These are phyloP conservation scores for Nymphalis polychloros DNA, from an alignment of 2,888 invertebrate genomes.

Conservation along the genomic window DNA sequence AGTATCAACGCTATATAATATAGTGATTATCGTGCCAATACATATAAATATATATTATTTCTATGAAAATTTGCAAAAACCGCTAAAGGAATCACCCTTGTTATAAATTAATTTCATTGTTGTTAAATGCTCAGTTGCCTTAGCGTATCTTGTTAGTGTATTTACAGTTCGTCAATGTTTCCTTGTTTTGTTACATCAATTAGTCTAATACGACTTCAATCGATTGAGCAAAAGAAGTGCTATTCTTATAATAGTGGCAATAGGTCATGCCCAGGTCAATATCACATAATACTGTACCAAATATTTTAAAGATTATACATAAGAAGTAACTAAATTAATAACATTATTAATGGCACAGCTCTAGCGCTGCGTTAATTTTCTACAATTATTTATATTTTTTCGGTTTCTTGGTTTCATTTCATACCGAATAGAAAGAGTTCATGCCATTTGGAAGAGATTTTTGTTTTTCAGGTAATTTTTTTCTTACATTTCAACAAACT, in stretches of 20 bases:
- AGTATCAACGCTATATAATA: slow-evolving; percentile 40
- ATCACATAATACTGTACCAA: slow-evolving; percentile 38
- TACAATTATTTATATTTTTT: slow-evolving; percentile 16
- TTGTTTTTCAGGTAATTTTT: slow-evolving; percentile 22
- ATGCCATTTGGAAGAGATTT: slow-evolving; percentile 29
- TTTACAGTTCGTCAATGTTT: neutral
- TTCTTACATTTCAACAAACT: slow-evolving; percentile 22
- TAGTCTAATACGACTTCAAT: slow-evolving; percentile 22
- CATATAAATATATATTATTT: slow-evolving; percentile 12
- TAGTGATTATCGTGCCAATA: slow-evolving; percentile 32
- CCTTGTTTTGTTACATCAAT: slow-evolving; percentile 5
- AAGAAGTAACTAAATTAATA: slow-evolving; percentile 17
- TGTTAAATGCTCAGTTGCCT: slow-evolving; percentile 5
- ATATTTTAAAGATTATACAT: slow-evolving; percentile 26
- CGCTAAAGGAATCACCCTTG: slow-evolving; percentile 2
- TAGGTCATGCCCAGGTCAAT: slow-evolving; percentile 18
- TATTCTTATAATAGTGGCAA: slow-evolving; percentile 24
- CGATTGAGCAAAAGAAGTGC: slow-evolving; percentile 36
- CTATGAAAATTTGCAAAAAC: slow-evolving; percentile 4
- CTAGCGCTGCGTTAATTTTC: slow-evolving; percentile 15
- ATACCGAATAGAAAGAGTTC: slow-evolving; percentile 20
- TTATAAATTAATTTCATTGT: slow-evolving; percentile 8
- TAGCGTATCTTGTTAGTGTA: slow-evolving; percentile 7
- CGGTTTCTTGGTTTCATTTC: slow-evolving; percentile 6
- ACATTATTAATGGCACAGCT: slow-evolving; percentile 34